A percentile compares a stretch with the other conserved stretches of the same genome.
phyloP scores from a whole-genome alignment of 64 coral and sea anemone genomes.

The Acropora tenuis region DNA sequence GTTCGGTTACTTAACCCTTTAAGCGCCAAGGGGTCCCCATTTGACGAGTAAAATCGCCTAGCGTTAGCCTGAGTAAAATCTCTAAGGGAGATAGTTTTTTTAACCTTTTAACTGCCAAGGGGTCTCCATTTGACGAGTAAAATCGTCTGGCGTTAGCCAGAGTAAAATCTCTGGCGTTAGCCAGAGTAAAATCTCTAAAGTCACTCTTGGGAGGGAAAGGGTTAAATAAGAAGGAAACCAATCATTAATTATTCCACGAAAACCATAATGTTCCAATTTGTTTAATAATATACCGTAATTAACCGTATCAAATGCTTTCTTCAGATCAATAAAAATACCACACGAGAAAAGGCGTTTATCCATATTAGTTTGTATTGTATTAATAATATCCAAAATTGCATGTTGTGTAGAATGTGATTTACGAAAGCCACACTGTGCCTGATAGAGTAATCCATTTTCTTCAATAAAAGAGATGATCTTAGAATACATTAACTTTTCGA shows the following conservation, averaged over 20 bases:
- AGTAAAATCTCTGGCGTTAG: no score
- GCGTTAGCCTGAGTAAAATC: no score
- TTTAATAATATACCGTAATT: conserved; percentile 57
- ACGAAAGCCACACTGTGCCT: conserved; percentile 60
- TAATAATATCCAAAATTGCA: conserved; percentile 71
- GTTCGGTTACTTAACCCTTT: conserved; percentile 19
- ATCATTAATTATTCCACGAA: conserved; percentile 36
- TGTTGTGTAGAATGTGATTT: conserved; percentile 61
- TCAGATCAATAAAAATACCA: conserved; percentile 50
- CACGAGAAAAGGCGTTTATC: conserved; percentile 51
- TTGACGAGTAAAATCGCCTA: no score
- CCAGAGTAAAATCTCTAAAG: no score
- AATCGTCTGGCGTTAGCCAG: no score
- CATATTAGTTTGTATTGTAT: conserved; percentile 64
- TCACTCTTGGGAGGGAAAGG: no score
- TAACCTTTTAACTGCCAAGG: no score
- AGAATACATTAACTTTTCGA: conserved; percentile 61
- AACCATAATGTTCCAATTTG: conserved; percentile 52
- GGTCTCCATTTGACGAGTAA: no score
- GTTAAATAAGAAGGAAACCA: conserved; percentile 40
- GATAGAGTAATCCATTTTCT: conserved; percentile 52
- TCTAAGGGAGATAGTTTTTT: no score
- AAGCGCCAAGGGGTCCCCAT: no score
- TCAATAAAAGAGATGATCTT: conserved; percentile 60
- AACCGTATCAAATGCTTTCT: conserved; percentile 48